Evolutionary conservation across 2,113 vertebrate species (phyloP).

Genomic region (Vidua macroura): DNA sequence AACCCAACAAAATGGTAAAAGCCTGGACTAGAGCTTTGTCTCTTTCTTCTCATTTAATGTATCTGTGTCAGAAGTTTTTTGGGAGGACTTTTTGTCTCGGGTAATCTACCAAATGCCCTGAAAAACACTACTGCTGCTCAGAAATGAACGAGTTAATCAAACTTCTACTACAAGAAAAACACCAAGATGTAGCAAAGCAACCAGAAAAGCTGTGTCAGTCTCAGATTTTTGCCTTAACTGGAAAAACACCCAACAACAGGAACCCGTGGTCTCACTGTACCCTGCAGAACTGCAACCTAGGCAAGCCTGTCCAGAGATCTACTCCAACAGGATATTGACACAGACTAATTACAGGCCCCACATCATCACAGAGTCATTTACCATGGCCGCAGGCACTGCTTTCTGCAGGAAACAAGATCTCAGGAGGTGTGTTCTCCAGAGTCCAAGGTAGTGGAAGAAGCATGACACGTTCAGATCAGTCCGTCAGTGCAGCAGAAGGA

Average conservation of each 20-base stretch:
- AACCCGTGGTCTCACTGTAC: fast-evolving
- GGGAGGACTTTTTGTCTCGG: background rate
- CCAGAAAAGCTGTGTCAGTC: background rate
- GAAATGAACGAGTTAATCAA: background rate
- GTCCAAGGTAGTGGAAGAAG: background rate
- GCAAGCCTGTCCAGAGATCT: background rate
- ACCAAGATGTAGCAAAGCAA: background rate
- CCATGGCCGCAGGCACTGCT: background rate
- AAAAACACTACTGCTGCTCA: background rate
- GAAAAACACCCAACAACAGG: background rate
- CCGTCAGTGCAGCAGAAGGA: background rate
- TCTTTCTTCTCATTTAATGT: background rate
- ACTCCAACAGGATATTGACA: constrained; percentile 20
- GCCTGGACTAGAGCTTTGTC: background rate
- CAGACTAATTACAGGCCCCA: constrained; percentile 46
- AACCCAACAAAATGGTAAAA: background rate
- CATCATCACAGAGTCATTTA: constrained; percentile 39
- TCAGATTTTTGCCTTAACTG: background rate
- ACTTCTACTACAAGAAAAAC: background rate
- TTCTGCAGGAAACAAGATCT: constrained; percentile 34
- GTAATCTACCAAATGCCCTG: background rate
- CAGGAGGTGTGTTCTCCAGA: background rate
- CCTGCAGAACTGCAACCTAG: background rate
- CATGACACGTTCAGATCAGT: background rate
- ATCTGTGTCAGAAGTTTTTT: background rate